Evolutionary conservation across 2,113 vertebrate species (phyloP).

Genomic region (Dryoscopus gambensis): DNA sequence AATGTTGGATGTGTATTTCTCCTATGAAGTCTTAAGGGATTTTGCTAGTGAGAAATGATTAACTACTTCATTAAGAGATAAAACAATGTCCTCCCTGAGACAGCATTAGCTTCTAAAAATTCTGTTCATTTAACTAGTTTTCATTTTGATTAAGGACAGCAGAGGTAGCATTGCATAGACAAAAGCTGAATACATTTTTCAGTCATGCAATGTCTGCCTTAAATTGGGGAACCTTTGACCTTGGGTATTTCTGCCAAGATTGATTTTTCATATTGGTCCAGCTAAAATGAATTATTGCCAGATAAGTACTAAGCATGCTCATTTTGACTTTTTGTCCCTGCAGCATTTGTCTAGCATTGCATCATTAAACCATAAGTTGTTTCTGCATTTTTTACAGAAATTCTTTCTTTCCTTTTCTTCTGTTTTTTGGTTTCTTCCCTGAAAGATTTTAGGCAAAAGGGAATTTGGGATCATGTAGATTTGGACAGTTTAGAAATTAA

Average conservation of each 20-base stretch:
- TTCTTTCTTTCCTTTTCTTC: neutral
- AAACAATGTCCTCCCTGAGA: neutral
- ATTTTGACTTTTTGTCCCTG: neutral
- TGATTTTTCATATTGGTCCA: neutral
- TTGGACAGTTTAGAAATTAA: neutral
- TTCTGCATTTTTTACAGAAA: neutral
- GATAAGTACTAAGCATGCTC: neutral
- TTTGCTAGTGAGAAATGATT: neutral
- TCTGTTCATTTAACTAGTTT: neutral
- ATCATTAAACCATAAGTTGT: neutral
- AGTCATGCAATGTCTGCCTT: neutral
- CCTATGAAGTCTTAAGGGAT: neutral
- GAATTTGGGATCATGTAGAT: neutral
- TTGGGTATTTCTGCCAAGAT: neutral
- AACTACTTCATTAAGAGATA: neutral
- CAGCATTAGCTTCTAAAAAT: neutral
- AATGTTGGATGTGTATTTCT: neutral
- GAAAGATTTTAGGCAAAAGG: neutral
- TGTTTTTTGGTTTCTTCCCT: neutral
- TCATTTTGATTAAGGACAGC: neutral
- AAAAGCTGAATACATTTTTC: neutral
- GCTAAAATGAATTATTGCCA: neutral
- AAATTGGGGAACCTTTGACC: neutral
- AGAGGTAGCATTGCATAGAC: neutral
- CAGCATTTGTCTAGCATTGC: neutral